A percentile compares a stretch with the other conserved stretches of the same genome.
phyloP scores from a whole-genome alignment of 2,113 vertebrate genomes.

The Pseudolaguvia tuberculata region DNA sequence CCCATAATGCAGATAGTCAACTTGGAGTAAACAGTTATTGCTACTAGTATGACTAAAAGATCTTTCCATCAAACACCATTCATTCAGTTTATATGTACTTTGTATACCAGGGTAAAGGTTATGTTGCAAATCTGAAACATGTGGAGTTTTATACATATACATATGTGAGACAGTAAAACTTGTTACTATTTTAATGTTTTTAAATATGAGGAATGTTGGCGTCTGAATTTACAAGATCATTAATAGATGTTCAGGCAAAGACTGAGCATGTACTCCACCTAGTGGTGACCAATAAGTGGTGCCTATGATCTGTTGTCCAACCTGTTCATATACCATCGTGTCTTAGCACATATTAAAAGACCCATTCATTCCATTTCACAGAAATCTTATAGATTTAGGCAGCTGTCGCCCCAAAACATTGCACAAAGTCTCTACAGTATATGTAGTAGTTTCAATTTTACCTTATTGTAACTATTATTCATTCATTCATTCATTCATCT shows the following conservation, averaged over 20 bases:
- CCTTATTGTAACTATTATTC: too few species aligned
- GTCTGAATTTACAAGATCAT: too few species aligned
- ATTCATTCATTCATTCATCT: too few species aligned
- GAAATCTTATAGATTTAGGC: not conserved
- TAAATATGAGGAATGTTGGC: too few species aligned
- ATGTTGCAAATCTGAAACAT: not conserved
- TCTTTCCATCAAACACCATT: not conserved
- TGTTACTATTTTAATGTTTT: too few species aligned
- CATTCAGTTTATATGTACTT: not conserved
- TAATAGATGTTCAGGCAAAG: not conserved
- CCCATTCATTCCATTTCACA: not conserved
- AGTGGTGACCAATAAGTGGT: conserved; percentile 15
- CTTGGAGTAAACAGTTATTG: conserved; percentile 51
- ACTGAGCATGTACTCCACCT: conserved; percentile 25
- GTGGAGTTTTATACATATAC: not conserved
- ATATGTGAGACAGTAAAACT: too few species aligned
- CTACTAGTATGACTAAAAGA: conserved; percentile 1
- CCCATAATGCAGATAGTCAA: conserved; percentile 60
- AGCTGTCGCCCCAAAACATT: not conserved
- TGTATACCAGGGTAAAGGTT: not conserved
- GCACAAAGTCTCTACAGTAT: too few species aligned
- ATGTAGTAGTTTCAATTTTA: too few species aligned
- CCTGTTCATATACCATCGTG: not conserved
- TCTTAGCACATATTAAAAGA: not conserved
- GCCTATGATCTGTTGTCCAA: not conserved